Percentiles rank a stretch among this genome's conserved stretches.
Conservation (phyloP, 2,113 vertebrate species). For the Cololabis saira region DNA sequence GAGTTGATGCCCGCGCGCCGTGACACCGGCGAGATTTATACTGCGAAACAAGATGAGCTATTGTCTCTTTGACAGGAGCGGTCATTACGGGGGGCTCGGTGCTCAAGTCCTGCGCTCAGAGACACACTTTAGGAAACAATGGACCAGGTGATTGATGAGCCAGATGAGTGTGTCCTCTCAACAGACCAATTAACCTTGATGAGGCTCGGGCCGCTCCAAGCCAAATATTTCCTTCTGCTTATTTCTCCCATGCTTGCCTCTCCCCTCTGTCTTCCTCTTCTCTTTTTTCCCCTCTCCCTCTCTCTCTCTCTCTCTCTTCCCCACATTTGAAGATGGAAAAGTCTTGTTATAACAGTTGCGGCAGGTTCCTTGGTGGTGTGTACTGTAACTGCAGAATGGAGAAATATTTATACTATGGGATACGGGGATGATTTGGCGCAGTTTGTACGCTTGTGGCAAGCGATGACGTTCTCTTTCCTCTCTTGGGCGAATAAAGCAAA, state of each 20-base stretch:
- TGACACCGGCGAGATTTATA: constrained; percentile 49
- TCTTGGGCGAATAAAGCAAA: not conserved
- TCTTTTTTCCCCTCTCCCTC: constrained; percentile 14
- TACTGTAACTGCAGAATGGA: constrained; percentile 41
- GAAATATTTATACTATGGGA: constrained; percentile 65
- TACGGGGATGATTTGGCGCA: constrained; percentile 28
- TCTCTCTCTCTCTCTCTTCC: constrained; percentile 4
- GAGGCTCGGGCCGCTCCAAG: constrained; percentile 76
- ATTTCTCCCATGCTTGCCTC: constrained; percentile 27
- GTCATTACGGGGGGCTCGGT: constrained; percentile 54
- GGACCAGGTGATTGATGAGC: constrained; percentile 78
- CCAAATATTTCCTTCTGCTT: constrained; percentile 76
- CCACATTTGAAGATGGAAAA: constrained; percentile 57
- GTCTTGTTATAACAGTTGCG: constrained; percentile 62
- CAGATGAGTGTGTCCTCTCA: constrained; percentile 75
- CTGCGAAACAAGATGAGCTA: constrained; percentile 53
- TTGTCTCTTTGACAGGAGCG: constrained; percentile 60
- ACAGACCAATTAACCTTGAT: constrained; percentile 86
- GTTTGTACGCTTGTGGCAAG: constrained; percentile 48
- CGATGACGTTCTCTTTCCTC: constrained; percentile 53
- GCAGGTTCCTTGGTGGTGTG: constrained; percentile 54
- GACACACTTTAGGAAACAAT: constrained; percentile 69
- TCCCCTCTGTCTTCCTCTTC: not conserved
- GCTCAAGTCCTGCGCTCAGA: constrained; percentile 28
- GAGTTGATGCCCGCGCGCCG: constrained; percentile 6